Percentiles rank a stretch among this genome's conserved stretches.
phyloP scores from a whole-genome alignment of 1,140 invertebrate species.

The Anoplophora glabripennis region DNA sequence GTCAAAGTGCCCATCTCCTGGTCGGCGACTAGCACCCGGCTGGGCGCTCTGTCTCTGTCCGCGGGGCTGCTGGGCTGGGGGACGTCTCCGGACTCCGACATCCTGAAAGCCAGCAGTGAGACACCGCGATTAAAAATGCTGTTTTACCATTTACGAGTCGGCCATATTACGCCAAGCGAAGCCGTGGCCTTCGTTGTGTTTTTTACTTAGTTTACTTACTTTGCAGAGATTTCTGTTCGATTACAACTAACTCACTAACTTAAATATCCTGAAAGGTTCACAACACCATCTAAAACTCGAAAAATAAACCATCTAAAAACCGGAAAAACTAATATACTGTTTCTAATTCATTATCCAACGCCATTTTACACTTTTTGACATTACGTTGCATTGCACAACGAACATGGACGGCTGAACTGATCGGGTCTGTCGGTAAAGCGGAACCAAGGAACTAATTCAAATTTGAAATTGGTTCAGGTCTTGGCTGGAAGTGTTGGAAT shows the following conservation, averaged over 20 bases:
- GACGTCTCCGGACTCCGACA: constrained; percentile 38
- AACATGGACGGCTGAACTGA: too few relatives aligned
- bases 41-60: constrained; percentile 33
- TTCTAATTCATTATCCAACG: not conserved
- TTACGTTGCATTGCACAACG: not conserved
- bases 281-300: constrained; percentile 7
- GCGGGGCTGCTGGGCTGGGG: constrained; percentile 35
- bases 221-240: not conserved
- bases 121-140: constrained; percentile 10
- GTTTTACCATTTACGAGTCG: not conserved
- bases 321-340: not conserved
- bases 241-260: not conserved
- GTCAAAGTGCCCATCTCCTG: constrained; percentile 37
- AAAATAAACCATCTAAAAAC: constrained; percentile 3
- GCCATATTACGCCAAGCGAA: constrained; percentile 8
- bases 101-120: constrained; percentile 26
- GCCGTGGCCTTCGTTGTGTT: constrained; percentile 1
- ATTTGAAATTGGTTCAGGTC: too few relatives aligned
- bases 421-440: too few relatives aligned
- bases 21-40: constrained; percentile 39
- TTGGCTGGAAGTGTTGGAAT: too few relatives aligned
- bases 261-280: constrained; percentile 6
- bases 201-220: constrained; percentile 13
- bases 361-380: constrained; percentile 9
- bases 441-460: too few relatives aligned